Evolutionary conservation across 2,797 vertebrate species (phyloP).

Genomic region (Silurus lanzhouensis): DNA sequence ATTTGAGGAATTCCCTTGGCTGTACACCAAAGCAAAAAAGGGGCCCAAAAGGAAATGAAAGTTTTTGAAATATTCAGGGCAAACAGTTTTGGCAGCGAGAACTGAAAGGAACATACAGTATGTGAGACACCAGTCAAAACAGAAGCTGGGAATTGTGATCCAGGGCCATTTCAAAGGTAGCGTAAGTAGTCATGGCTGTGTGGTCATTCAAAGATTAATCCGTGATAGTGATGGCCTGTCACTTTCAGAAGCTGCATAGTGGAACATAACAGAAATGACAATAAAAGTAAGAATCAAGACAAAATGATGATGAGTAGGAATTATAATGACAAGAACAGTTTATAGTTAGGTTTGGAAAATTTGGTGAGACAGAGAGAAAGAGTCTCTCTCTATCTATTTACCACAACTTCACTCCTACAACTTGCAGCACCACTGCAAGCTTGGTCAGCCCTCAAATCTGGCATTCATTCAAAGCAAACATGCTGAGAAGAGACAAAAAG

Average conservation of each 20-base stretch:
- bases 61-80: slow-evolving; percentile 66
- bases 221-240: slow-evolving; percentile 22
- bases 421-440: background rate
- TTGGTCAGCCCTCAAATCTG: slow-evolving; percentile 34
- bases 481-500: slow-evolving; percentile 48
- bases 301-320: background rate
- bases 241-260: background rate
- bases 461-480: slow-evolving; percentile 49
- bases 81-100: slow-evolving; percentile 64
- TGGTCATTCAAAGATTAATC: slow-evolving; percentile 5
- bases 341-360: background rate
- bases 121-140: slow-evolving; percentile 64
- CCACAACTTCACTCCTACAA: background rate
- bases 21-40: slow-evolving; percentile 13
- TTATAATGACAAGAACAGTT: background rate
- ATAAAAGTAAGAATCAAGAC: background rate
- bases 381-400: background rate
- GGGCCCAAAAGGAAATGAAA: slow-evolving; percentile 57
- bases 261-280: background rate
- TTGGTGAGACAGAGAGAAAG: background rate
- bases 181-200: background rate
- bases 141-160: background rate
- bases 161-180: background rate
- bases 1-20: slow-evolving; percentile 37
- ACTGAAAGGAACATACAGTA: slow-evolving; percentile 55